Conservation (phyloP, 1,140 invertebrate species). For the Drosophila grimshawi region DNA sequence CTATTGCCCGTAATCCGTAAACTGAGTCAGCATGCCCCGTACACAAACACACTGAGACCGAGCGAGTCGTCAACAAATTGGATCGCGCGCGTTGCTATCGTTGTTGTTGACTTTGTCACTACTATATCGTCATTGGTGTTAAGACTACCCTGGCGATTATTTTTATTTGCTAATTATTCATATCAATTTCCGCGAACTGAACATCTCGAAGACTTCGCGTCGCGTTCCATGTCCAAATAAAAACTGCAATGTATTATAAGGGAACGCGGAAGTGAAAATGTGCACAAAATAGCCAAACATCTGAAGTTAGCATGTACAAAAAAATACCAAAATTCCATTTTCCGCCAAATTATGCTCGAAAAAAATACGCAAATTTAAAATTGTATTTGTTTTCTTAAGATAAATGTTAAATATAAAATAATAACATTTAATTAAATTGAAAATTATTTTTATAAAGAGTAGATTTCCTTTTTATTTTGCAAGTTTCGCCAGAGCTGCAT, state of each 20-base stretch:
- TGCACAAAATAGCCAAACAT: slow-evolving; percentile 28
- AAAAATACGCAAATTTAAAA: neutral
- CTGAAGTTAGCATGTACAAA: slow-evolving; percentile 1
- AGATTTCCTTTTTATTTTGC: neutral
- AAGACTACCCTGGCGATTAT: slow-evolving; percentile 14
- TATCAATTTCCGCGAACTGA: slow-evolving; percentile 42
- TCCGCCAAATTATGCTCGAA: neutral
- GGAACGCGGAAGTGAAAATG: slow-evolving; percentile 58
- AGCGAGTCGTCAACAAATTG: slow-evolving; percentile 41
- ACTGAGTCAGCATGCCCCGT: slow-evolving; percentile 49
- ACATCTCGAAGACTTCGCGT: slow-evolving; percentile 64
- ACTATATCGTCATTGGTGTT: slow-evolving; percentile 46
- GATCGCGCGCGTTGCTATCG: slow-evolving; percentile 13
- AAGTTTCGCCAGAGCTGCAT: neutral
- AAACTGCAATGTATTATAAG: slow-evolving; percentile 55
- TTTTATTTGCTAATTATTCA: slow-evolving; percentile 40
- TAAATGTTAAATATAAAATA: neutral
- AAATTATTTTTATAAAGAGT: neutral
- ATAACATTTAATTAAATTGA: neutral
- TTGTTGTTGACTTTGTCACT: slow-evolving; percentile 38
- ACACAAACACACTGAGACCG: slow-evolving; percentile 16
- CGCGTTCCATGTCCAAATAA: slow-evolving; percentile 59
- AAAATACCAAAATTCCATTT: slow-evolving; percentile 1
- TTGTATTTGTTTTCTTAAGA: no score
- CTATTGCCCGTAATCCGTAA: slow-evolving; percentile 31